A percentile compares a stretch with the other conserved stretches of the same genome.
Conservation (phyloP, 2,113 vertebrate species). For the Bos taurus region DNA sequence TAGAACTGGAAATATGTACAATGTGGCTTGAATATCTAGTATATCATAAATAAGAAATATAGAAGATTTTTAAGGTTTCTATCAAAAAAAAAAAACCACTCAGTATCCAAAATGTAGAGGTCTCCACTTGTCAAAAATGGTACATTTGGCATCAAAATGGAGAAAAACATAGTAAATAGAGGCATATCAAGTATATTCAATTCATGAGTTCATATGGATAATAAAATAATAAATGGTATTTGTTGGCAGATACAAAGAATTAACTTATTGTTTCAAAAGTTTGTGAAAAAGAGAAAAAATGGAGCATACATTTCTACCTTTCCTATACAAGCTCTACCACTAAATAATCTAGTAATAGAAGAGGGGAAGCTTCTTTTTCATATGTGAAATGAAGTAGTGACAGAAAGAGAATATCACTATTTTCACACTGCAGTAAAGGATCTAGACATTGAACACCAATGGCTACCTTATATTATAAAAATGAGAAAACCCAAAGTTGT, state of each 20-base stretch:
- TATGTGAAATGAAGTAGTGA: background rate
- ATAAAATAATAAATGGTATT: background rate
- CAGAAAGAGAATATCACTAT: background rate
- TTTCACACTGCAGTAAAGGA: background rate
- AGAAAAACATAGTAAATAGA: background rate
- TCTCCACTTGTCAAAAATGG: background rate
- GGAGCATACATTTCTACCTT: background rate
- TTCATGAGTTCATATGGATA: background rate
- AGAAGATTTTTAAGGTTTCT: background rate
- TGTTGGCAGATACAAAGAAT: background rate
- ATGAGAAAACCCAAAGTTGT: background rate
- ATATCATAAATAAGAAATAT: background rate
- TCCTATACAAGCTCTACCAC: background rate
- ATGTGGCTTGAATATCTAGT: background rate
- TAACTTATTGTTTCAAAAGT: background rate
- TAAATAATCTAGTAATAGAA: background rate
- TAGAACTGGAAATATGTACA: background rate
- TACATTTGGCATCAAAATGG: background rate
- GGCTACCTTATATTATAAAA: background rate
- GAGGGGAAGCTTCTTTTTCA: background rate
- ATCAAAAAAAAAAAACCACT: background rate
- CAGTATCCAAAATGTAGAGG: background rate
- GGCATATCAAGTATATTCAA: background rate
- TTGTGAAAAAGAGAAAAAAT: background rate
- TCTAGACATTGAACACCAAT: background rate